Evolutionary conservation across 1,140 invertebrate genomes (phyloP).

Genomic region (Pantala flavescens): DNA sequence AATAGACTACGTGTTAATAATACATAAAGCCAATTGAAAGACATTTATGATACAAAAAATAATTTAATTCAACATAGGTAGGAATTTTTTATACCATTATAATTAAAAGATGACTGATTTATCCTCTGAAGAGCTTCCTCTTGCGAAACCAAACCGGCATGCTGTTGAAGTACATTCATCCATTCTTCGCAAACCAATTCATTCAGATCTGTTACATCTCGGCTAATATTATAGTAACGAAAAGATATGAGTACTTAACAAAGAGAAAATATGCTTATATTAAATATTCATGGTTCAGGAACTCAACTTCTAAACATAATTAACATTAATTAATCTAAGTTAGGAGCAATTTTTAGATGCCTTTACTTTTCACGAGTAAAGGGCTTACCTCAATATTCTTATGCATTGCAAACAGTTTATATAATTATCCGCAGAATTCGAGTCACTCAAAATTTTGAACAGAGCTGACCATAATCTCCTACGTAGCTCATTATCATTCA

Average conservation of each 20-base stretch:
- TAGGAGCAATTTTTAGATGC: too few relatives aligned
- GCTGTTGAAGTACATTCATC: slow-evolving; percentile 26
- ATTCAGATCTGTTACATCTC: slow-evolving; percentile 28
- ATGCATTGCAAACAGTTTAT: slow-evolving; percentile 24
- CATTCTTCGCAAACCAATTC: slow-evolving; percentile 26
- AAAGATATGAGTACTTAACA: too few relatives aligned
- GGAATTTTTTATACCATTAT: background rate
- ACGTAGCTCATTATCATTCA: background rate
- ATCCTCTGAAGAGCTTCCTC: slow-evolving; percentile 26
- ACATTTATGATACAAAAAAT: too few relatives aligned
- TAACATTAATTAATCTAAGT: too few relatives aligned
- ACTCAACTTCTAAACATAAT: too few relatives aligned
- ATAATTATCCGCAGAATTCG: slow-evolving; percentile 16
- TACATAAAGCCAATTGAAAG: too few relatives aligned
- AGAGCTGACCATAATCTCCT: slow-evolving; percentile 22
- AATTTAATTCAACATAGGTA: too few relatives aligned
- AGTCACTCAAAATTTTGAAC: slow-evolving; percentile 20
- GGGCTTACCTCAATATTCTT: slow-evolving; percentile 27
- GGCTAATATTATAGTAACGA: slow-evolving; percentile 17
- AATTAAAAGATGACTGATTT: slow-evolving; percentile 19
- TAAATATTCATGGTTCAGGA: too few relatives aligned
- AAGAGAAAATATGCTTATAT: too few relatives aligned
- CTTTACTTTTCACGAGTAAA: too few relatives aligned
- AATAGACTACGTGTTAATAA: too few relatives aligned
- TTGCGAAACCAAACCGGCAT: slow-evolving; percentile 29